phyloP scores from a whole-genome alignment of 2,888 invertebrate species.

The Meandrusa payeni region DNA sequence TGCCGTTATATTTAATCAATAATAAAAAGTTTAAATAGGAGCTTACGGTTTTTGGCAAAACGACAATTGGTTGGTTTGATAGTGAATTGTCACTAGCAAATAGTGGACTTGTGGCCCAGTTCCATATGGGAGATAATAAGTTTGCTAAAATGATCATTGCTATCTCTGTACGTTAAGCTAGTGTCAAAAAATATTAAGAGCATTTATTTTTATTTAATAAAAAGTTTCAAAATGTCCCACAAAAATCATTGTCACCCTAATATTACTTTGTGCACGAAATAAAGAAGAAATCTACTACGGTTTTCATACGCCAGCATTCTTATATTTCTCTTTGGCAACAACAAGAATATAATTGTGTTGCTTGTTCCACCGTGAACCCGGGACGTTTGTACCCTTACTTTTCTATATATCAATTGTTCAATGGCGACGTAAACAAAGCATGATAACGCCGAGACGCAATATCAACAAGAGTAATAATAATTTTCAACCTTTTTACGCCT shows the following conservation, averaged over 20 bases:
- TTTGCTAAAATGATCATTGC: no score
- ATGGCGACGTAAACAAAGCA: conserved; percentile 21
- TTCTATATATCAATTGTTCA: conserved; percentile 15
- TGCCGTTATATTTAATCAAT: no score
- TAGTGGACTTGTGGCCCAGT: no score
- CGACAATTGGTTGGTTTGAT: no score
- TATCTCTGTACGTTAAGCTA: no score
- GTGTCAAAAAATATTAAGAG: no score
- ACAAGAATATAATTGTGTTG: conserved; percentile 30
- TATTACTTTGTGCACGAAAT: conserved; percentile 8
- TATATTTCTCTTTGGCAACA: conserved; percentile 13
- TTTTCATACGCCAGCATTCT: conserved; percentile 25
- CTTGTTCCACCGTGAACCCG: conserved; percentile 25
- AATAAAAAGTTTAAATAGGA: no score
- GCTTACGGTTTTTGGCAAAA: no score
- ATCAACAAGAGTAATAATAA: conserved; percentile 9
- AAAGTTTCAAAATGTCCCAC: background rate
- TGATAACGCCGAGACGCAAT: conserved; percentile 15
- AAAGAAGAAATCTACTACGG: conserved; percentile 23
- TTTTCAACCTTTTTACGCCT: conserved; percentile 9
- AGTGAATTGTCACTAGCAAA: no score
- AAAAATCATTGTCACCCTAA: conserved; percentile 2
- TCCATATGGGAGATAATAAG: no score
- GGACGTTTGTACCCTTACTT: conserved; percentile 3
- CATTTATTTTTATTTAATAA: no score